Evolutionary conservation across 2,888 invertebrate species (phyloP), one percentile per base, ranked within the genome.

Genomic region (Euclidia mi): DNA sequence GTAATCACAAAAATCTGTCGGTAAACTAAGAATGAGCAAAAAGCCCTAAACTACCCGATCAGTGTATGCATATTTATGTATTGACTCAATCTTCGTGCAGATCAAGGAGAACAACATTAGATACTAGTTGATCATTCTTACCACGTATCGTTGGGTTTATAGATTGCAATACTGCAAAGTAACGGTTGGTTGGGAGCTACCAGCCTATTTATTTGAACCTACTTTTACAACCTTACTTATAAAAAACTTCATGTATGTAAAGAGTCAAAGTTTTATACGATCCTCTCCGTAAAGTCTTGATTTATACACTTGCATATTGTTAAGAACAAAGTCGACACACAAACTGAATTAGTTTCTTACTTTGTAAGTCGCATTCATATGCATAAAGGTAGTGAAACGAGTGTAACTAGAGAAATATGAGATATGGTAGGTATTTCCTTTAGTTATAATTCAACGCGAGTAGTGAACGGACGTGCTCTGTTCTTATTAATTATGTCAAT

Each of bases 401-500:
- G 38, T 49, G 31, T 43, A 66, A 61, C 56, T 51, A 55, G 47
- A 62, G 57, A 63, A 69, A 68, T 56, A 58, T 37, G 53, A 67
- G 67, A 64, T 57, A 69, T 59, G 46, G 7, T 62, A 65, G 63
- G 66, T 73, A 69, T 76, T 75, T 76, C 66, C 68, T 76, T 78
- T 79, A 80, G 78, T 82, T 84, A 79, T 81, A 79, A 89, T 86
- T 85, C 87, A 81, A 73, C 65, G 56, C 81, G 76, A 79, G 85
- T 82, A 84, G 80, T 69, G 68, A 74, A 74, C 79, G 82, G 73
- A 85, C 88, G 88, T 88, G 89, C 84, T 78, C 83, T 71, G 84
- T 84, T 84, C 76, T 82, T 89, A 88, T 88, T 90, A 89, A 89
- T 90, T 88, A 88, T 85, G 86, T 88, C 88, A 89, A 90, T 90